Percentiles rank a stretch among this genome's conserved stretches.
Conservation (phyloP, 2,888 invertebrate species). For the Noctua fimbriata region DNA sequence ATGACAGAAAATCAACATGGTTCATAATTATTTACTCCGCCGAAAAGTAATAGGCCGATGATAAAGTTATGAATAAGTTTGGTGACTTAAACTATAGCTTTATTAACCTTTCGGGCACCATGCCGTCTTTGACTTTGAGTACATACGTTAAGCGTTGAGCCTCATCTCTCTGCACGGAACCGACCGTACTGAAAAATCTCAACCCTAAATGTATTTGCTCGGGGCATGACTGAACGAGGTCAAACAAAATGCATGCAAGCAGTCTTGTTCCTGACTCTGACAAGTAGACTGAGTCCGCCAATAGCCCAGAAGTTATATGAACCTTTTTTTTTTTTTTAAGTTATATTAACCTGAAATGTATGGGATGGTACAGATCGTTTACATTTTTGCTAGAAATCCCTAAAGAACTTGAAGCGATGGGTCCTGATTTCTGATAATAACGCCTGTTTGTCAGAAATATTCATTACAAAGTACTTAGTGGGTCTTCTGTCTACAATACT, state of each 20-base stretch:
- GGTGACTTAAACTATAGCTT: not conserved
- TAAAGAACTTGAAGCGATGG: not conserved
- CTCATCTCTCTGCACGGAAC: not conserved
- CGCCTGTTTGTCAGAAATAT: not conserved
- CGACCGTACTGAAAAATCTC: not conserved
- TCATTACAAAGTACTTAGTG: not conserved
- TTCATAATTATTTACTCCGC: not conserved
- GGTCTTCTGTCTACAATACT: slow-evolving; percentile 15
- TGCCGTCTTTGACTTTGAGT: not conserved
- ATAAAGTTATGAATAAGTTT: not conserved
- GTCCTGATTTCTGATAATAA: not conserved
- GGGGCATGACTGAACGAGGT: too few relatives aligned
- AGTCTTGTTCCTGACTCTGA: not conserved
- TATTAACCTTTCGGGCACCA: not conserved
- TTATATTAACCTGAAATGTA: not conserved
- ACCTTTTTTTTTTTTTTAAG: too few relatives aligned
- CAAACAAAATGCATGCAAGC: not conserved
- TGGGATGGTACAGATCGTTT: not conserved
- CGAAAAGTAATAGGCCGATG: not conserved
- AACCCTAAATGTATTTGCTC: not conserved
- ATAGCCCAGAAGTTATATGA: not conserved
- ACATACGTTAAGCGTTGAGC: not conserved
- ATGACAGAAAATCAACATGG: slow-evolving; percentile 31
- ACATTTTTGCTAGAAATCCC: not conserved
- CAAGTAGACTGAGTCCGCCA: not conserved